Evolutionary conservation across 92 coral and sea anemone genomes (phyloP), one percentile per base, ranked within the genome.

Genomic region (Palythoa heliodiscus): DNA sequence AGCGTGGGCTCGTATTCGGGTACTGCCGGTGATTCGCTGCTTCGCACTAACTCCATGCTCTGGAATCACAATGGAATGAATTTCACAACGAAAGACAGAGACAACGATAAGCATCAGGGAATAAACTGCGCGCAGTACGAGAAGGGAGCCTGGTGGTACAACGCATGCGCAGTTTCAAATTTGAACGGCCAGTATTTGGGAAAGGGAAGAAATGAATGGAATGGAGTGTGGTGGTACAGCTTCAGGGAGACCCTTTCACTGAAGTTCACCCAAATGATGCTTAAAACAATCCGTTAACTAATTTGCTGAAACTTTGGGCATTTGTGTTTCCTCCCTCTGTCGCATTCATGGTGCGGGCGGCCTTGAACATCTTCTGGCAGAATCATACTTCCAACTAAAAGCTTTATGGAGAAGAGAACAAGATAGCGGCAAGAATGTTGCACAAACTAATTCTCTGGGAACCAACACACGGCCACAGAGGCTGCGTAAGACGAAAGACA

Each of bases 101-200:
- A 80, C 53, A 80, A 80, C 16, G 84, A 80, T 50, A 64, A 11
- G 25, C 23, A 40, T 39, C 13, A 35, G 24, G 55, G 60, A 4
- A 35, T 20, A 5, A 57, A 87, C 75, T 87, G 89, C 24, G 82
- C 89, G 2, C 53, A 20, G 9, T 50, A 35, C 16, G 57, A 79
- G 39, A 79, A 38, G 7, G 89, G 89, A 5, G 89, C 86, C 15
- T 80, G 89, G 89, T 87, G 89, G 89, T 87, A 70, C 69, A 80
- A 87, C 43, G 73, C 70, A 10, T 87, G 89, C 47, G 67, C 77
- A 39, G 22, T 29, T 0, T 71, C 89, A 11, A 60, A 78, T 72
- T 66, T 81, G 15, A 87, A 87, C 58, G 86, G 89, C 48, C 70
- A 71, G 4, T 87, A 87, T 23, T 50, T 60, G 23, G 86, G 75